Percentiles rank a stretch among this genome's conserved stretches.
phyloP scores from a whole-genome alignment of 2,797 vertebrate genomes.

The Nasua narica region DNA sequence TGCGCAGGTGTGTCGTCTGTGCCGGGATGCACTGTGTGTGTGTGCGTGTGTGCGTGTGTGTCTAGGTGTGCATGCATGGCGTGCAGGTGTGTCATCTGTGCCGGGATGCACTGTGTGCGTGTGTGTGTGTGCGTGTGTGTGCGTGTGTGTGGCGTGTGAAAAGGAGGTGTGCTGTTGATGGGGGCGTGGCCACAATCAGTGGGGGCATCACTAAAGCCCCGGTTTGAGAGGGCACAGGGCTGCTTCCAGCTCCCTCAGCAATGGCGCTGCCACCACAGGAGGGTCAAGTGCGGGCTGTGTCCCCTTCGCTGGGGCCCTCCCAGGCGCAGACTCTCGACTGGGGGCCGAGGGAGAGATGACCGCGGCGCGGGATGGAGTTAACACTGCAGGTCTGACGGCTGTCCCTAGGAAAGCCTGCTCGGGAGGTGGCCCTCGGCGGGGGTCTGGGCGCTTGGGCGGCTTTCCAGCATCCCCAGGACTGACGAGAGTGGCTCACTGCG shows the following conservation, averaged over 20 bases:
- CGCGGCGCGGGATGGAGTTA: accelerated
- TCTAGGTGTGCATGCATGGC: neutral
- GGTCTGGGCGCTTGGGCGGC: neutral
- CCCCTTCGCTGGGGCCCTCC: neutral
- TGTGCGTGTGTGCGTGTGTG: neutral
- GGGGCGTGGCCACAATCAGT: accelerated
- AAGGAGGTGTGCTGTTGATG: neutral
- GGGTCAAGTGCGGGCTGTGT: no score
- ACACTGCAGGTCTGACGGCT: accelerated
- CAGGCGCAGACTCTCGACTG: neutral
- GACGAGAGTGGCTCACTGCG: accelerated
- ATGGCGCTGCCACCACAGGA: accelerated
- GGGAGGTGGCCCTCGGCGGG: no score
- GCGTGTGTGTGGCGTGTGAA: accelerated
- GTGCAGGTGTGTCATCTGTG: neutral
- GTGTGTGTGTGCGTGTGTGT: neutral
- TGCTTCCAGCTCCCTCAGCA: neutral
- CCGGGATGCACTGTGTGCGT: neutral
- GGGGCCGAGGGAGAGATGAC: no score
- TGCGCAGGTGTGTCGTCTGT: neutral
- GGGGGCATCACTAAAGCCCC: no score
- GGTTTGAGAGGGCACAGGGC: accelerated
- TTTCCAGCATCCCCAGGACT: no score
- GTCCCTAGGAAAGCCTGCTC: neutral
- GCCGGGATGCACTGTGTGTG: neutral